A percentile compares a stretch with the other conserved stretches of the same genome.
These are phyloP conservation scores for Nyctibius grandis DNA, from an alignment of 2,797 vertebrate genomes.

Conservation along the genomic window DNA sequence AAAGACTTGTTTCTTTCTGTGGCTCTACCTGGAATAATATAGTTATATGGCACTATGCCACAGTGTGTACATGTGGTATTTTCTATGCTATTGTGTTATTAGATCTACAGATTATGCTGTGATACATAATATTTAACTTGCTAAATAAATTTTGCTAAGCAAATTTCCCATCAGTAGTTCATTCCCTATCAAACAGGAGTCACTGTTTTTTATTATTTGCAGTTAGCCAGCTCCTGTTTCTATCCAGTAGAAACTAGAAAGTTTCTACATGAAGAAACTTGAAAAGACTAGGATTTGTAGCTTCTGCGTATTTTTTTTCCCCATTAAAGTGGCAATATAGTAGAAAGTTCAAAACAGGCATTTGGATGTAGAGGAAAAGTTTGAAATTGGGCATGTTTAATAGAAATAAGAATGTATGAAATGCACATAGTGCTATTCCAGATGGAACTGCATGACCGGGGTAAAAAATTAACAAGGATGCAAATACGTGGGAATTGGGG, in stretches of 20 bases:
- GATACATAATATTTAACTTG: neutral
- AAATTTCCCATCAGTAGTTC: neutral
- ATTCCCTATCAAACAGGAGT: neutral
- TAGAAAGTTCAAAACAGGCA: neutral
- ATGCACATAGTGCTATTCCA: neutral
- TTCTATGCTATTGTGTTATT: neutral
- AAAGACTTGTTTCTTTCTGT: neutral
- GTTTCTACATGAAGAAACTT: neutral
- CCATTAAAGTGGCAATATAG: neutral
- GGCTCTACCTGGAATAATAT: neutral
- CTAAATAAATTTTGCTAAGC: neutral
- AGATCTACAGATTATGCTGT: neutral
- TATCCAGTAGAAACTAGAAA: neutral
- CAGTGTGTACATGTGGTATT: neutral
- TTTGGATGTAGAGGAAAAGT: neutral
- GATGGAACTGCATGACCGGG: neutral
- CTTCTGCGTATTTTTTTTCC: neutral
- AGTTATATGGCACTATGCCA: neutral
- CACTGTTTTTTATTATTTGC: neutral
- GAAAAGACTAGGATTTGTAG: neutral
- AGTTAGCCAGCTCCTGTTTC: neutral
- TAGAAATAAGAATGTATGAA: neutral
- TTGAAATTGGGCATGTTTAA: neutral
- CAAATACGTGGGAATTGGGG: neutral
- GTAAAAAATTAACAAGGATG: neutral